phyloP scores from a whole-genome alignment of 2,113 vertebrate genomes.

The Nymphicus hollandicus region DNA sequence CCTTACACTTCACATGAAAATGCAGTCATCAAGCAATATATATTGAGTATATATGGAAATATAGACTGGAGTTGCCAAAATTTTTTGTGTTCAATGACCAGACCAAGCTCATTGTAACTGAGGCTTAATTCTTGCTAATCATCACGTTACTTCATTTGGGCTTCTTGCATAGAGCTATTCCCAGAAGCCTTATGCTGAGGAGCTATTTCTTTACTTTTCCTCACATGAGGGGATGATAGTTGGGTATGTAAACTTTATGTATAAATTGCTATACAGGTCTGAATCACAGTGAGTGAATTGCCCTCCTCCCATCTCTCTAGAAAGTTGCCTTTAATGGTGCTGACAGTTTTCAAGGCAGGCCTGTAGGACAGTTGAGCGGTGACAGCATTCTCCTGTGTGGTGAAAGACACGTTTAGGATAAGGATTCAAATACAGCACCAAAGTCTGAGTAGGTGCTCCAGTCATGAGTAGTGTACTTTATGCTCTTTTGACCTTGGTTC shows the following conservation, averaged over 20 bases:
- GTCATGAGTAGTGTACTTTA: neutral
- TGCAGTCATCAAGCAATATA: neutral
- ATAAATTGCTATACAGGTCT: neutral
- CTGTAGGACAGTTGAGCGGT: neutral
- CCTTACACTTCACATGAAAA: neutral
- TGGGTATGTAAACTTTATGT: neutral
- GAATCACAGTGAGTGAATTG: neutral
- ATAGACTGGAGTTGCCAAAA: neutral
- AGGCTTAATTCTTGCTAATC: neutral
- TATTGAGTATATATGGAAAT: neutral
- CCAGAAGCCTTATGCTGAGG: neutral
- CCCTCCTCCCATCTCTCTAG: neutral
- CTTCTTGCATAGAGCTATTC: neutral
- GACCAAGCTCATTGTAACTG: neutral
- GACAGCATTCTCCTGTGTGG: fast-evolving
- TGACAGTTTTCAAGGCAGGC: neutral
- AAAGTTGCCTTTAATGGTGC: neutral
- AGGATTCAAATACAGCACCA: neutral
- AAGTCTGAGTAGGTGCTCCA: neutral
- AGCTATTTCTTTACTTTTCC: neutral
- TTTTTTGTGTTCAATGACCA: neutral
- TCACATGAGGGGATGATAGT: neutral
- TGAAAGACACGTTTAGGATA: neutral
- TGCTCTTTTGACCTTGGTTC: neutral
- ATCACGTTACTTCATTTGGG: neutral